phyloP scores from a whole-genome alignment of 2,113 vertebrate genomes.

The Eulemur macaco region DNA sequence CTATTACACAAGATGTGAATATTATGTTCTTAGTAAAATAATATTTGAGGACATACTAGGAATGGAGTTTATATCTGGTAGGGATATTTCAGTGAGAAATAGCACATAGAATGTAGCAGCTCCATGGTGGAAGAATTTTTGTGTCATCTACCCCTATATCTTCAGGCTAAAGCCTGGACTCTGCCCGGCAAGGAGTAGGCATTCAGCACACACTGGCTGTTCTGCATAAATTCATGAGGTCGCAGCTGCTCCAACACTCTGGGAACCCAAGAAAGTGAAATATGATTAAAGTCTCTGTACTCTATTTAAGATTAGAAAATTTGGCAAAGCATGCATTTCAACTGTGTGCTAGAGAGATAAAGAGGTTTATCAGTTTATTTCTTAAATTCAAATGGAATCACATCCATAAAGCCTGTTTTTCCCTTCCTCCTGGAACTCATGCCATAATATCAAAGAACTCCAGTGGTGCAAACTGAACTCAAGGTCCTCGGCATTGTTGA shows the following conservation, averaged over 20 bases:
- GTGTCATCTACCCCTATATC: not conserved
- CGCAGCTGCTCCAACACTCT: not conserved
- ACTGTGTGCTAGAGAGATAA: not conserved
- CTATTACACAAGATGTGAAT: not conserved
- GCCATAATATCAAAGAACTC: not conserved
- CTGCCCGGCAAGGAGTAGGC: not conserved
- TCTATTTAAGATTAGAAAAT: slow-evolving; percentile 9
- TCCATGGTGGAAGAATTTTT: not conserved
- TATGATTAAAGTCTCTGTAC: not conserved
- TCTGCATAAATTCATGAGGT: not conserved
- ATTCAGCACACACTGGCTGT: not conserved
- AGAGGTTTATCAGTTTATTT: not conserved
- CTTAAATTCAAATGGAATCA: not conserved
- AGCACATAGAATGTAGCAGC: not conserved
- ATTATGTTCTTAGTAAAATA: not conserved
- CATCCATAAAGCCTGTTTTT: not conserved
- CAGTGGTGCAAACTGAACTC: fast-evolving
- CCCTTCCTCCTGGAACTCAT: not conserved
- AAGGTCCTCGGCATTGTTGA: not conserved
- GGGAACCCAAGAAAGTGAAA: not conserved
- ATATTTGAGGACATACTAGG: not conserved
- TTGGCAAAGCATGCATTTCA: not conserved
- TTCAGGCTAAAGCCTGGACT: not conserved
- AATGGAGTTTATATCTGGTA: not conserved
- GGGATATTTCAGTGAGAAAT: not conserved